phyloP scores from a whole-genome alignment of 2,888 invertebrate genomes.

The Biston betularia region DNA sequence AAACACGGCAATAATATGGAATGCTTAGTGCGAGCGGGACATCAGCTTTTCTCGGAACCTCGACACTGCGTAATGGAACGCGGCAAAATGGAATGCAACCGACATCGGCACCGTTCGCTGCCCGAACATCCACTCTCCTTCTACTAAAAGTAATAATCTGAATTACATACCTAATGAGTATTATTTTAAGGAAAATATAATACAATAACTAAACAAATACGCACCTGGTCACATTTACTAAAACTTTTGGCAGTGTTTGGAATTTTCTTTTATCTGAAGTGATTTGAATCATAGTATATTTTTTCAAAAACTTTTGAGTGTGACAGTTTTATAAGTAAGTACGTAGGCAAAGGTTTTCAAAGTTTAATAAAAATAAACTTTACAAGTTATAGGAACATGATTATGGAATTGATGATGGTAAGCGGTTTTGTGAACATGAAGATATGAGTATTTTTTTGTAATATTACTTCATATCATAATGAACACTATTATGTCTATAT shows the following conservation, averaged over 20 bases:
- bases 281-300: neutral
- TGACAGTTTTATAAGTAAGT: too few species aligned
- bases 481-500: too few species aligned
- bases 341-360: too few species aligned
- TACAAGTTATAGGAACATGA: too few species aligned
- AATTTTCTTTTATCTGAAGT: neutral
- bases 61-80: conserved; percentile 77
- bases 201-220: conserved; percentile 9
- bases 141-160: conserved; percentile 51
- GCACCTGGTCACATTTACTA: neutral
- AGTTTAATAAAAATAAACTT: too few species aligned
- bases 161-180: conserved; percentile 34
- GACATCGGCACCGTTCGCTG: conserved; percentile 57
- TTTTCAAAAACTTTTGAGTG: too few species aligned
- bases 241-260: neutral
- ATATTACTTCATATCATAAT: too few species aligned
- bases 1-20: conserved; percentile 77
- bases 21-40: conserved; percentile 80
- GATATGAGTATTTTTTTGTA: too few species aligned
- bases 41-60: conserved; percentile 78
- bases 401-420: too few species aligned
- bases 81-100: conserved; percentile 79
- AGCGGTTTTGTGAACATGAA: too few species aligned
- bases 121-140: conserved; percentile 50
- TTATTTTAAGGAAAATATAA: conserved; percentile 18